Evolutionary conservation across 2,113 vertebrate species (phyloP), one percentile per base, ranked within the genome.

Genomic region (Cyprinodon tularosa): DNA sequence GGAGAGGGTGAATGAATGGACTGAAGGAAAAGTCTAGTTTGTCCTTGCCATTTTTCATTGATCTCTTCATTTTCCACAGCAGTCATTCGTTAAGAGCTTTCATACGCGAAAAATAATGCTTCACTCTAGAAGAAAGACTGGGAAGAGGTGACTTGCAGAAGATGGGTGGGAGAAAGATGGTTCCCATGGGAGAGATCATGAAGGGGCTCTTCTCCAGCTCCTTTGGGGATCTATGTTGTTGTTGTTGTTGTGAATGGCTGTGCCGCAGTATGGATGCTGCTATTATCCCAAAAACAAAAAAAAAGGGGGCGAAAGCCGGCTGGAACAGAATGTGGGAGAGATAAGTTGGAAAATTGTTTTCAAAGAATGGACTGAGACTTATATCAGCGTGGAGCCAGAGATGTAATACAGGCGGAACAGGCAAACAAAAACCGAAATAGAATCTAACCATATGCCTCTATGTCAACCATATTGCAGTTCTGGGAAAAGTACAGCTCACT

Each of bases 141-240:
- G 69, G 73, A 78, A 75, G 67, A 76, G 74, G 85, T 68, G 72
- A 29, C 22, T 71, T 57, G 47, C 8, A 12, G 68, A 22, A 20
- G 20, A 20, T 22, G 29, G 29, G 47, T 36, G 36, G 12, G 7
- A 36, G 45, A 53, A 17, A 38, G 40, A 40, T 72, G 63, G 68
- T 74, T 85, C 86, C 86, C 84, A 38, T 60, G 90, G 83, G 89
- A 89, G 68, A 77, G 82, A 90, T 88, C 85, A 86, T 83, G 72
- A 50, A 68, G 81, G 71, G 80, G 74, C 44, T 45, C 76, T 36
- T 57, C 68, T 64, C 39, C 22, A 0, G 2, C 63, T 81, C 85
- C 79, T 71, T 22, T 0, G 78, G 84, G 88, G 84, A 68, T 77
- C 29, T 29, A 29, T 82, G 84, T 85, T 88, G 82, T 81, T 72